These are phyloP conservation scores for Patella vulgata DNA, from an alignment of 1,140 invertebrate genomes.

Conservation along the genomic window DNA sequence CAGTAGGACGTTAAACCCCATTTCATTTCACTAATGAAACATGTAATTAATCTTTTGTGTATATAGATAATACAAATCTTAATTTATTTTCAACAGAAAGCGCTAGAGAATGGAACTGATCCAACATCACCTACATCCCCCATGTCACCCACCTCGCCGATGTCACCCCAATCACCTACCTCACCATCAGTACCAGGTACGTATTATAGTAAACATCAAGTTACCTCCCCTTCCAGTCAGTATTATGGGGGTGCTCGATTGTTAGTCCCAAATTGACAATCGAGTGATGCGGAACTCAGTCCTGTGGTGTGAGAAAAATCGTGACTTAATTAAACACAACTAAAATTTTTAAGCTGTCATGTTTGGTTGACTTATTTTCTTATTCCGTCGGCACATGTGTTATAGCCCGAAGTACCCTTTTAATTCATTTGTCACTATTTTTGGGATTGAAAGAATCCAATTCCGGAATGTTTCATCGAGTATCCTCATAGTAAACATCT, in stretches of 20 bases:
- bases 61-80: no score
- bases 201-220: background rate
- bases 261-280: background rate
- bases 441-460: no score
- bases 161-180: constrained; percentile 16
- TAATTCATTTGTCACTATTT: no score
- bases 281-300: background rate
- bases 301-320: background rate
- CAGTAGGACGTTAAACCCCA: no score
- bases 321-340: background rate
- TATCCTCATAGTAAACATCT: no score
- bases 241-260: background rate
- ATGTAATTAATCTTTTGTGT: no score
- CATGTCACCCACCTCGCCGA: constrained; percentile 27
- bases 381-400: no score
- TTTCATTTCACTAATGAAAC: no score
- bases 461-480: no score
- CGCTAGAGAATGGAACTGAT: constrained; percentile 43
- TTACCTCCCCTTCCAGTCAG: background rate
- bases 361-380: background rate
- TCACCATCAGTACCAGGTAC: constrained; percentile 37
- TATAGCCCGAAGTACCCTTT: no score
- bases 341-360: background rate
- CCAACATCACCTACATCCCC: constrained; percentile 33
- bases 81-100: constrained; percentile 38